phyloP scores from a whole-genome alignment of 2,113 vertebrate species.

The Terrapene triunguis region DNA sequence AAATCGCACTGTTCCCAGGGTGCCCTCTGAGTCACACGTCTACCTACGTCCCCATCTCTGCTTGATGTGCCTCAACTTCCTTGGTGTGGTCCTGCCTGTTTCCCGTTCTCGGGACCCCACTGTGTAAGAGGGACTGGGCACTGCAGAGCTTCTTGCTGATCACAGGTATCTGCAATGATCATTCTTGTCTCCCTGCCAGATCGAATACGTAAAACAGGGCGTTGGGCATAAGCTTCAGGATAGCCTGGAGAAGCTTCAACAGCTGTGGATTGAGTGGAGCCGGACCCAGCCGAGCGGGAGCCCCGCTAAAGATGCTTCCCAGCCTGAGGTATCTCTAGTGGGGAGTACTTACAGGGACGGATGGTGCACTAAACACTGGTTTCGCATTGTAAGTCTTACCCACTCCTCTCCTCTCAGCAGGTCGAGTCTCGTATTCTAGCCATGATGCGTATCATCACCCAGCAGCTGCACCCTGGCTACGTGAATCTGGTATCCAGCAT shows the following conservation, averaged over 20 bases:
- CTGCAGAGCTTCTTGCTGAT: background rate
- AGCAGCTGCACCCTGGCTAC: conserved; percentile 84
- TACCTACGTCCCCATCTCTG: conserved; percentile 21
- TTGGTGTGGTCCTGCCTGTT: background rate
- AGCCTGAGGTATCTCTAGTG: conserved; percentile 68
- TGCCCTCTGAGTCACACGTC: background rate
- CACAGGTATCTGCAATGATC: background rate
- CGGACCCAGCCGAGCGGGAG: conserved; percentile 72
- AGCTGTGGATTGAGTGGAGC: conserved; percentile 88
- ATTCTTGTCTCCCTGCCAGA: conserved; percentile 48
- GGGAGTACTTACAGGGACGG: accelerated
- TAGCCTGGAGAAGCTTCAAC: conserved; percentile 86
- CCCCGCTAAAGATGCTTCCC: conserved; percentile 27
- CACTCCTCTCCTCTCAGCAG: conserved; percentile 39
- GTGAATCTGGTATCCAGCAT: conserved; percentile 82
- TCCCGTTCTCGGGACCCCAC: too few species aligned
- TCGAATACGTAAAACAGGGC: conserved; percentile 79
- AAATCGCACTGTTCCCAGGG: background rate
- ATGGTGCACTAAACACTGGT: background rate
- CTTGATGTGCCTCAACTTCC: too few species aligned
- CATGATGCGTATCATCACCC: conserved; percentile 86
- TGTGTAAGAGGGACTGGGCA: background rate
- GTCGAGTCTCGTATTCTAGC: conserved; percentile 75
- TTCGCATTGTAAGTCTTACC: background rate
- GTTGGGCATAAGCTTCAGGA: conserved; percentile 84